Evolutionary conservation across 2,888 invertebrate species (phyloP), one percentile per base, ranked within the genome.

Genomic region (Gasteruption jaculator): DNA sequence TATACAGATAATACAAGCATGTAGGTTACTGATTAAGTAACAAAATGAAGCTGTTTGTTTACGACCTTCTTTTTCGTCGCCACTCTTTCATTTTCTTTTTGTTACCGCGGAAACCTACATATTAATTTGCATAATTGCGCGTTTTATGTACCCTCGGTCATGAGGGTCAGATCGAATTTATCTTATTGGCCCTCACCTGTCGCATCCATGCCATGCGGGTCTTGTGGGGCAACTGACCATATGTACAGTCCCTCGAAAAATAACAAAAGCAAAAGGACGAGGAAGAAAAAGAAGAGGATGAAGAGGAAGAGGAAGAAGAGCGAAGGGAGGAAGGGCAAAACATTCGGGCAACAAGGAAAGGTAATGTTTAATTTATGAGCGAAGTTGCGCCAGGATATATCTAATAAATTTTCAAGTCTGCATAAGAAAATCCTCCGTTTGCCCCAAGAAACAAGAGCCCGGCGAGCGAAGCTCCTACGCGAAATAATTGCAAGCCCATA

Each of bases 121-220:
- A 45, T 51, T 48, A 54, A 61, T 61, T 60, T 58, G 59, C 61
- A 60, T 63, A 63, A 65, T 59, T 61, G 51, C 53, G 47, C 50
- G 50, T 49, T 57, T 47, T 52, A 49, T 52, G 39, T 29, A 45
- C 53, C 57, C 52, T 53, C 42, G 49, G 53, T 52, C 57, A 70
- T 68, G 63, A 63, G 69, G 70, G 70, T 62, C 63, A 67, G 68
- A 68, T 70, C 68, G 64, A 68, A 68, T 68, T 68, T 68, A 68
- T 68, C 66, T 68, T 57, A 57, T 60, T 58, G 62, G 60, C 61
- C 63, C 68, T 68, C 68, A 69, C 69, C 70, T 70, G 70, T 62
- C 66, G n/a, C n/a, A n/a, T n/a, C 55, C 52, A 50, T 51, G 56
- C 57, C 49, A 68, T 68, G 69, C 69, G 69, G 69, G 69, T 55